These are phyloP conservation scores for Phlogophora meticulosa DNA, from an alignment of 2,888 invertebrate genomes.

Conservation along the genomic window DNA sequence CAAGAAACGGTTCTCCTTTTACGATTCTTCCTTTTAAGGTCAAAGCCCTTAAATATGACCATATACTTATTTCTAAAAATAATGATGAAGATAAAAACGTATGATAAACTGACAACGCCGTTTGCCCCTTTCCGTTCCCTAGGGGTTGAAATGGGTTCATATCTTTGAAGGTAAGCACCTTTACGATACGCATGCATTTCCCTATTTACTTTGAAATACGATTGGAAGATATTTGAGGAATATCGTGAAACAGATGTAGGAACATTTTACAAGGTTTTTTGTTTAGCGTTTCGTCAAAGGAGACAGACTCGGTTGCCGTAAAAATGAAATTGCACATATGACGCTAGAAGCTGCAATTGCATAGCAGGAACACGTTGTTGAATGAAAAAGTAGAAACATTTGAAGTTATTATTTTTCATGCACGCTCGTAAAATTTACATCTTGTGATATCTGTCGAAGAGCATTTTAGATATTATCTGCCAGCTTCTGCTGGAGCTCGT, in stretches of 20 bases:
- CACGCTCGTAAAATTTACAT: too few species aligned
- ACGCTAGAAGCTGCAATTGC: neutral
- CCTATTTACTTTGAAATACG: slow-evolving; percentile 49
- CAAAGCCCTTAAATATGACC: neutral
- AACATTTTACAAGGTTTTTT: slow-evolving; percentile 35
- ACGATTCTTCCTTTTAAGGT: too few species aligned
- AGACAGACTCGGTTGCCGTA: neutral
- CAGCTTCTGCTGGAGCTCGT: too few species aligned
- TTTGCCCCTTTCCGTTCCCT: slow-evolving; percentile 36
- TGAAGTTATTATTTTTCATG: neutral
- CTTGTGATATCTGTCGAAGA: too few species aligned
- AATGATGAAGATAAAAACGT: slow-evolving; percentile 53
- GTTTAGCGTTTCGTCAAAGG: slow-evolving; percentile 26
- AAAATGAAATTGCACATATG: slow-evolving; percentile 10
- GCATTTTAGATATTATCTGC: too few species aligned
- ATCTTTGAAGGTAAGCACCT: slow-evolving; percentile 55
- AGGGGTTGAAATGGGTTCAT: slow-evolving; percentile 51
- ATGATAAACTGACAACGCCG: slow-evolving; percentile 51
- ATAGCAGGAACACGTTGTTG: neutral
- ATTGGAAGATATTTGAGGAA: slow-evolving; percentile 43
- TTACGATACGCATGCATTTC: slow-evolving; percentile 43
- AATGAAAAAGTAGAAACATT: neutral
- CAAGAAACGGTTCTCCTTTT: too few species aligned
- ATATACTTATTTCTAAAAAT: slow-evolving; percentile 33
- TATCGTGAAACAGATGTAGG: slow-evolving; percentile 23